These are phyloP conservation scores for Microplitis deprimator DNA, from an alignment of 2,888 invertebrate species.

Conservation along the genomic window DNA sequence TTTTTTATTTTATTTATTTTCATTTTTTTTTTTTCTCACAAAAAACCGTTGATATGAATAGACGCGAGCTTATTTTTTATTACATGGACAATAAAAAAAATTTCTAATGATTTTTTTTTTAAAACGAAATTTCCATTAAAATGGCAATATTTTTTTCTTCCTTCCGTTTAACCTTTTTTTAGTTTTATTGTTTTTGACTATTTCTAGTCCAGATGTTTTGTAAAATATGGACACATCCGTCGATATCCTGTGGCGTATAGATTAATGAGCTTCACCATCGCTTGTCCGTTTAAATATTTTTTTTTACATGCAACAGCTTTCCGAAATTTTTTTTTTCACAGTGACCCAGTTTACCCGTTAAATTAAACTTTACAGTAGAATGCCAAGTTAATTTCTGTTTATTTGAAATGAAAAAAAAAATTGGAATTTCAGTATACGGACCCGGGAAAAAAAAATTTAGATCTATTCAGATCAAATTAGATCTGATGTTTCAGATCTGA, in stretches of 20 bases:
- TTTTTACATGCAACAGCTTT: conserved; percentile 1
- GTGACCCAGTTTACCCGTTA: neutral
- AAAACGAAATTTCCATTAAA: conserved; percentile 2
- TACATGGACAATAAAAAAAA: neutral
- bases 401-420: too few relatives aligned
- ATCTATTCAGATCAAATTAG: too few relatives aligned
- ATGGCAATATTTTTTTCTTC: conserved; percentile 7
- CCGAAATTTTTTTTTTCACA: neutral
- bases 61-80: neutral
- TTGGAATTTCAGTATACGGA: too few relatives aligned
- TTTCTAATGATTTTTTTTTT: conserved; percentile 5
- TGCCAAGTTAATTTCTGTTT: too few relatives aligned
- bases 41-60: neutral
- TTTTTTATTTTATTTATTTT: neutral
- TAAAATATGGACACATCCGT: conserved; percentile 36
- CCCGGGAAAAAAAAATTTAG: too few relatives aligned
- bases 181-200: conserved; percentile 8
- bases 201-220: conserved; percentile 36
- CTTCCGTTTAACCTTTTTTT: neutral
- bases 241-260: conserved; percentile 23
- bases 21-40: neutral
- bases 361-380: too few relatives aligned
- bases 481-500: too few relatives aligned
- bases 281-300: neutral
- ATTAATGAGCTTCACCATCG: conserved; percentile 32